Base-by-base conservation (phyloP, 2,113 vertebrate genomes). In the Craseonycteris thonglongyai region DNA sequence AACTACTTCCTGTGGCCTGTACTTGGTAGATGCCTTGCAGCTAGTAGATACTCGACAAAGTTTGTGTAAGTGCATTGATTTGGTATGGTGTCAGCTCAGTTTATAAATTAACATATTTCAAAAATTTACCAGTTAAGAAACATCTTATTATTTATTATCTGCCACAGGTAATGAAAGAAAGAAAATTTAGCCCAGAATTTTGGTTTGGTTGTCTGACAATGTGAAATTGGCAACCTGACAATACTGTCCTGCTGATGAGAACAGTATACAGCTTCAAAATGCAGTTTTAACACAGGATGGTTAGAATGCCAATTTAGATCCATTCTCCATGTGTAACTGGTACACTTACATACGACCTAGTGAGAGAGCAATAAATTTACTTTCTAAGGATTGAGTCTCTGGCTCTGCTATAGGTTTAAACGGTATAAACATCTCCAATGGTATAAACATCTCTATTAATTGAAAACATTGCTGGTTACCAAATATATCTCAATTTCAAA, bases 401-500 rank as follows among this genome's bases (percentile, higher is more conserved):
- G 26, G 6, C 47, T 47, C 45, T 65, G 59, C 69, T 74, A 28
- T 90, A 45, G 84, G 79, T 59, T 86, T 80, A 91, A 71, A 35
- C 51, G 88, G 69, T 71, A 65, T n/a, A 79, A 92, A 5, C 49
- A 72, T 82, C 76, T 90, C 80, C 38, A 42, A 49, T 68, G 76
- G 59, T 59, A 90, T 84, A 94, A 90, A 96, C 51, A 88, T 88
- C 56, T 61, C 61, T 88, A 93, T 88, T 95, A 92, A 96, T 81
- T 75, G 82, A 94, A 88, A 96, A 93, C 88, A 85, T n/a, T 69
- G 49, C 63, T 79, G 76, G 69, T 68, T 95, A 95, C 92, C 63
- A 90, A 65, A 90, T 40, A 88, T 45, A 91, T 96, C 63, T 96
- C 78, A 49, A 1, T 88, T 96, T 95, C 90, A 95, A 95, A 95